Base-by-base conservation (phyloP, 2,888 invertebrate species). In the Diarsia dahlii region DNA sequence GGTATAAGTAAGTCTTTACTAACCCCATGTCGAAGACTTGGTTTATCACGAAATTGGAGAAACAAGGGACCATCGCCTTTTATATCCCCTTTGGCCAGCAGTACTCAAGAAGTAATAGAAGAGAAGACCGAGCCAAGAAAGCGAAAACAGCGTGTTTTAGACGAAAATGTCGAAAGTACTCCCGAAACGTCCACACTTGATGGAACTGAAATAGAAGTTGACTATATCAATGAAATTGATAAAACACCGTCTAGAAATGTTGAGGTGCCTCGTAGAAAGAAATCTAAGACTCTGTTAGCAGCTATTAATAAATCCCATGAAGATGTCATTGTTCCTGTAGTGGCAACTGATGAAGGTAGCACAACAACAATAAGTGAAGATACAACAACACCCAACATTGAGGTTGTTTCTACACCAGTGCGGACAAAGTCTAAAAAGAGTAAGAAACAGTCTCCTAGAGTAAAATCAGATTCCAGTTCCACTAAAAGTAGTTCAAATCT, bases 21-120 rank as follows among this genome's bases (percentile, higher is more conserved):
- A 62, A 97, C 97, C 66, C 97, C 97, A 34, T 97, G 97, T 84
- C 92, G 97, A 89, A 93, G 97, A 88, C 90, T 97, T 54, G 97
- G 97, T 15, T 91, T 97, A 50, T 97, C 97, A 3, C 94, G 97
- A 28, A 95, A 94, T 76, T 95, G 95, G 94, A 94, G 88, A 81
- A 95, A 93, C 86, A 90, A 88, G 77, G 93, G 94, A 1, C 83
- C 91, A 52, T 95, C 95, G 12, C 96, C 96, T 2, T 96, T 96
- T 83, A 88, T 95, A 70, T 95, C 96, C n/a, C 96, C 96, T 48
- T 70, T 95, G 48, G 74, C 91, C 5, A 85, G 86, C 34, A 88
- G 56, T 79, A 71, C 71, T 46, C 65, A 64, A 5, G 91, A 90
- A 70, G 65, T 75, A 4, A 90, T 84, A 73, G 78, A 87, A 68